These are phyloP conservation scores for Xanthorhoe designata DNA, from an alignment of 2,888 invertebrate genomes.

Conservation along the genomic window DNA sequence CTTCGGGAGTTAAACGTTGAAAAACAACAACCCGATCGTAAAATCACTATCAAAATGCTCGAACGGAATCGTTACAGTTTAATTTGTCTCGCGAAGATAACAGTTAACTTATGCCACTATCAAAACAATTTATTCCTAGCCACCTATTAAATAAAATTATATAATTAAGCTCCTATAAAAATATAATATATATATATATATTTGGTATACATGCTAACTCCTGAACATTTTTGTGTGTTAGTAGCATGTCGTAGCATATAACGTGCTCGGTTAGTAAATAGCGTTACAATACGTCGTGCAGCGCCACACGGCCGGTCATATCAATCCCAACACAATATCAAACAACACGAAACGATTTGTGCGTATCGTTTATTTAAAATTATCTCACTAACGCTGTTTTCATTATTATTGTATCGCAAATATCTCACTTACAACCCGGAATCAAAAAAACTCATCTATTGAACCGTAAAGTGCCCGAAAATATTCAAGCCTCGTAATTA, in stretches of 20 bases:
- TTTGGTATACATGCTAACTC: constrained; percentile 26
- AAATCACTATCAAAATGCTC: constrained; percentile 38
- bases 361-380: constrained; percentile 35
- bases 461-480: constrained; percentile 13
- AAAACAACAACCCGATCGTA: constrained; percentile 26
- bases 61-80: constrained; percentile 39
- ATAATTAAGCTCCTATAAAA: constrained; percentile 37
- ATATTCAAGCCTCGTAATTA: constrained; percentile 17
- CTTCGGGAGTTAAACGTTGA: constrained; percentile 26
- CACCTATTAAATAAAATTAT: constrained; percentile 26
- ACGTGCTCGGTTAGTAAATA: constrained; percentile 30
- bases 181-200: too few relatives aligned
- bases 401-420: constrained; percentile 26
- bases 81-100: constrained; percentile 25
- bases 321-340: constrained; percentile 7
- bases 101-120: constrained; percentile 20
- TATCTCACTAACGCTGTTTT: constrained; percentile 28
- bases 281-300: constrained; percentile 10
- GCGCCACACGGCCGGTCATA: constrained; percentile 1
- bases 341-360: constrained; percentile 33
- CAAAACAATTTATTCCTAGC: constrained; percentile 25
- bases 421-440: constrained; percentile 16
- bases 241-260: constrained; percentile 15
- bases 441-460: constrained; percentile 9
- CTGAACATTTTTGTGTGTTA: constrained; percentile 32